These are phyloP conservation scores for Trypoxylus dichotomus DNA, from an alignment of 1,140 invertebrate species.

Conservation along the genomic window DNA sequence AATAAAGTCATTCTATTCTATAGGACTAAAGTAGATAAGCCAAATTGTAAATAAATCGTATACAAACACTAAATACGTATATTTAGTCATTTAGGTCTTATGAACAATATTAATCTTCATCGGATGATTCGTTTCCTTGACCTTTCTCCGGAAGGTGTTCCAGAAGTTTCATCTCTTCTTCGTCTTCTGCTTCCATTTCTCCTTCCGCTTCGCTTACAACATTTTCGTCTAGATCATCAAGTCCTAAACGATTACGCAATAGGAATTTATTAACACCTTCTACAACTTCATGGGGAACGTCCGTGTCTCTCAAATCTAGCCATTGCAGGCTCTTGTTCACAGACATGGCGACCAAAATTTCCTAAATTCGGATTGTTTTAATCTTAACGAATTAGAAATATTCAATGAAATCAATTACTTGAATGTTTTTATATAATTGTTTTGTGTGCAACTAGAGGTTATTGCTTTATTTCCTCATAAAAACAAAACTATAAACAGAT, in stretches of 20 bases:
- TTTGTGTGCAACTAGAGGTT: no score
- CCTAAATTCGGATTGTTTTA: background rate
- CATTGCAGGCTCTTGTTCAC: background rate
- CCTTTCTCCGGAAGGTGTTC: background rate
- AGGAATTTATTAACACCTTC: conserved; percentile 10
- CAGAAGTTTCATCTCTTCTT: background rate
- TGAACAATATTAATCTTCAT: conserved; percentile 11
- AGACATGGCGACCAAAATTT: background rate
- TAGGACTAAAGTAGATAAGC: no score
- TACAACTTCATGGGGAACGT: background rate
- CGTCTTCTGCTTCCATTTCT: background rate
- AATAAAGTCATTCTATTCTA: no score
- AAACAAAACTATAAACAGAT: no score
- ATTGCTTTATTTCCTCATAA: no score
- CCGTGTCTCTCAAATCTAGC: conserved; percentile 3
- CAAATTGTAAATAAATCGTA: background rate
- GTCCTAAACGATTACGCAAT: background rate
- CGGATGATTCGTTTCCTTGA: background rate
- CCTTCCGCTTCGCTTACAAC: background rate
- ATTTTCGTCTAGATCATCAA: conserved; percentile 10
- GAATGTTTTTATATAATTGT: no score
- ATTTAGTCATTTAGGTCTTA: background rate
- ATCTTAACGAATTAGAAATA: no score
- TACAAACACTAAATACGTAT: background rate
- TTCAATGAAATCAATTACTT: no score